Base-by-base conservation (phyloP, 2,888 invertebrate species). In the Ophion slaviceki region DNA sequence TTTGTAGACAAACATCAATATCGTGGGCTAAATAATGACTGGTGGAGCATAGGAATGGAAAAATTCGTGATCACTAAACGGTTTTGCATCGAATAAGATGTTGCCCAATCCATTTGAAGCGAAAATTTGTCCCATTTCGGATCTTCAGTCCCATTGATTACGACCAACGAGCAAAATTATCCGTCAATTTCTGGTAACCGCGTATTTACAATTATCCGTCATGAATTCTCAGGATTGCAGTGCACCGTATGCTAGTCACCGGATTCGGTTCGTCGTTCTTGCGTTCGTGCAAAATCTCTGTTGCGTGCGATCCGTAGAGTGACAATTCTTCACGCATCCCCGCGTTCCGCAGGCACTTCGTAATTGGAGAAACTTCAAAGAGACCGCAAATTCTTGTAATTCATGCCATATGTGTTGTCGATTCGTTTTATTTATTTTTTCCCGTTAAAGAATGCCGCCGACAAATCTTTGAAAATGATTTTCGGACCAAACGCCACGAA, bases 351-450 rank as follows among this genome's bases (percentile, higher is more conserved):
- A 64, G n/a, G 32, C 47, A 10, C 32, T 64, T 53, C 53, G 17
- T 53, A 64, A 75, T 75, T 75, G 53, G 64, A 28, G 24, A 64
- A 64, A 53, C 75, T 53, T 66, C 28, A 61, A 64, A 75, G 64
- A 66, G 64, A 75, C 75, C 59, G 47, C 47, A 10, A 53, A 32
- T 28, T 70, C 70, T 28, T 10, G 47, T 70, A 47, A 53, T 70
- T 14, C 28, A 53, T 24, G 47, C 47, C 70, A 70, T 53, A 28
- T 28, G 53, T 17, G 53, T 2, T 14, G 4, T 17, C 17, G 17
- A 17, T 53, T 53, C 17, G 17, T 14, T 53, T 53, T 17, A 1
- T 53, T 17, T 53, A 3, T 53, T 53, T 53, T 28, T 53, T 10
- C 24, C 8, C 6, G 17, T 28, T 32, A 17, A 2, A 28, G 28